These are phyloP conservation scores for Poeciliopsis prolifica DNA, from an alignment of 2,113 vertebrate genomes.

Conservation along the genomic window DNA sequence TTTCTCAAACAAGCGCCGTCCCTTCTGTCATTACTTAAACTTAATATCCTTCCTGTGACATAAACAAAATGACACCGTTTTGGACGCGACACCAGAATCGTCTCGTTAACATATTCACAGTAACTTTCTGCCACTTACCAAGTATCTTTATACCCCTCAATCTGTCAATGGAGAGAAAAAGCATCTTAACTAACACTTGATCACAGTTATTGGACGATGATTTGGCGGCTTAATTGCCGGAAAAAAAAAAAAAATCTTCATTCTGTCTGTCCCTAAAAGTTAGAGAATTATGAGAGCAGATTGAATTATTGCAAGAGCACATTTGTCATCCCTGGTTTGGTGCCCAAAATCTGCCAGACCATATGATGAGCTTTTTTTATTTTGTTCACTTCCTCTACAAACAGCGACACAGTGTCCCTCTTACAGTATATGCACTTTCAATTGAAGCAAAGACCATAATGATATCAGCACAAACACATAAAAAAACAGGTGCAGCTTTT, in stretches of 20 bases:
- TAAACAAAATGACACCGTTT: slow-evolving; percentile 65
- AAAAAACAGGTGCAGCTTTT: slow-evolving; percentile 55
- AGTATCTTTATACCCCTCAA: slow-evolving; percentile 80
- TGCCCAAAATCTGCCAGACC: slow-evolving; percentile 87
- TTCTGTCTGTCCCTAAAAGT: slow-evolving; percentile 84
- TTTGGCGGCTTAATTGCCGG: slow-evolving; percentile 80
- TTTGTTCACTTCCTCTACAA: slow-evolving; percentile 82
- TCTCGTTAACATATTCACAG: slow-evolving; percentile 75
- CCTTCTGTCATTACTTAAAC: slow-evolving; percentile 47
- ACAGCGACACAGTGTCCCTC: slow-evolving; percentile 70
- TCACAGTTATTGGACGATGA: slow-evolving; percentile 79
- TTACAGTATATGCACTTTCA: slow-evolving; percentile 57
- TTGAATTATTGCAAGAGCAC: slow-evolving; percentile 86
- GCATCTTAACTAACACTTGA: slow-evolving; percentile 79
- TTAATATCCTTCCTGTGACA: slow-evolving; percentile 56
- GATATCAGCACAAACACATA: slow-evolving; percentile 48
- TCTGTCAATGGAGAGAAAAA: slow-evolving; percentile 80
- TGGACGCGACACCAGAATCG: slow-evolving; percentile 62
- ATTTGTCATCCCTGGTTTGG: slow-evolving; percentile 84
- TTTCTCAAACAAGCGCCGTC: slow-evolving; percentile 26
- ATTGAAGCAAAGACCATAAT: slow-evolving; percentile 47
- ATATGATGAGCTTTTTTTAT: slow-evolving; percentile 86
- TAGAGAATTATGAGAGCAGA: slow-evolving; percentile 86
- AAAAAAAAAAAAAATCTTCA: slow-evolving; percentile 67
- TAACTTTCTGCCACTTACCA: slow-evolving; percentile 77